Evolutionary conservation across 2,113 vertebrate species (phyloP).

Genomic region (Dromas ardeola): DNA sequence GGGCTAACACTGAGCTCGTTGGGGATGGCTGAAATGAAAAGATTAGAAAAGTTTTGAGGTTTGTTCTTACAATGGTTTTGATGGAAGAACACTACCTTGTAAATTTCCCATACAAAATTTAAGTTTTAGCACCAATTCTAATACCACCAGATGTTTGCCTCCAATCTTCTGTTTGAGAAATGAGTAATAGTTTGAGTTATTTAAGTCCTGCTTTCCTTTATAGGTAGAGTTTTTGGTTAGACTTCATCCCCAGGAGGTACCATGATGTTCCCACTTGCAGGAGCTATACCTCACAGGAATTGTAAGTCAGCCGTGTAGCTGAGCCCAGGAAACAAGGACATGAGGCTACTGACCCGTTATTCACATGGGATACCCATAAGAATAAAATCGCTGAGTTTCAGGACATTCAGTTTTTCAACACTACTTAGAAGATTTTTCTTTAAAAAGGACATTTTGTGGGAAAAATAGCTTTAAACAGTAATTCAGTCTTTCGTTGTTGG

Average conservation of each 20-base stretch:
- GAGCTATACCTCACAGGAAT: background rate
- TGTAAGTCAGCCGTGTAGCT: background rate
- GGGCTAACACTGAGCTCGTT: background rate
- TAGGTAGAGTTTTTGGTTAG: background rate
- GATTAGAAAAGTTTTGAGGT: background rate
- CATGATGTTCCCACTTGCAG: background rate
- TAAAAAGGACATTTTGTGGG: background rate
- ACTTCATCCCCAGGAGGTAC: background rate
- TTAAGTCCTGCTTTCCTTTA: background rate
- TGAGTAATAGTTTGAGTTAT: background rate
- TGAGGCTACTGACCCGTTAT: background rate
- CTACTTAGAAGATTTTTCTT: background rate
- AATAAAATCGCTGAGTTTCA: background rate
- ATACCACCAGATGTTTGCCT: background rate
- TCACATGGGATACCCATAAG: background rate
- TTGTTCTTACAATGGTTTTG: background rate
- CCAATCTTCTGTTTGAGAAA: background rate
- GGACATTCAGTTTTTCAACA: background rate
- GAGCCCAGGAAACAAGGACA: background rate
- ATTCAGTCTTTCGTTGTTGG: background rate
- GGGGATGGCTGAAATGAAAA: background rate
- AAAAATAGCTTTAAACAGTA: background rate
- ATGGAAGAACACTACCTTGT: background rate
- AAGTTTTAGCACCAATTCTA: background rate
- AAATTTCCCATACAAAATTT: background rate